Base-by-base conservation (phyloP, 2,888 invertebrate genomes). In the Pollenia angustigena region DNA sequence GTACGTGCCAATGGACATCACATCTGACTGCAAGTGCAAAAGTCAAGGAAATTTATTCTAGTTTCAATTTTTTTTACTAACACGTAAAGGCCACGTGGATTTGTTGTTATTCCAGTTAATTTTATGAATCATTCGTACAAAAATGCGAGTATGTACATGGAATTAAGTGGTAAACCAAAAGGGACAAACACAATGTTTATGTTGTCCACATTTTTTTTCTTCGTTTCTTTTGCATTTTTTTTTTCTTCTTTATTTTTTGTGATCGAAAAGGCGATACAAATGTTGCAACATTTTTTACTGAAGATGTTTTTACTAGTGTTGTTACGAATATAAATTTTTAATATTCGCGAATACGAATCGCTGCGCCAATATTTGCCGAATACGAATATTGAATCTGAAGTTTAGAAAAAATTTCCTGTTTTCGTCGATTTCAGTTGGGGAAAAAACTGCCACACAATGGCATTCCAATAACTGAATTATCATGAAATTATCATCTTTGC, bases 31-130 rank as follows among this genome's bases (percentile, higher is more conserved):
- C 23, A 11, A 14, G 50, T 4, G 12, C 16, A 54, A 3, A 32
- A 12, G 23, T 32, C 10, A 56, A 56, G 66, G 66, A 66, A 44
- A 32, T 32, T 66, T 14, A 9, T 16, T 42, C 42, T 56, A 50
- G 62, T 76, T 76, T 68, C 9, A 23, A 62, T 52, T 64, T 64
- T 23, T 18, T 7, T 11, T 40, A 4, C 14, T 69, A 50, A 18
- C 58, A 69, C 48, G 79, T 60, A 23, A 3, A 50, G n/a, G 42
- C 42, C 68, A 79, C 58, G 79, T 69, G 69, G 69, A n/a, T 48
- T 40, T 50, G 4, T 18, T 1, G 6, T 16, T 6, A 14, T 76
- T 40, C 14, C 2, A 56, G n/a, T 10, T 12, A 8, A 56, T 56
- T 32, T 23, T 66, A 16, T 76, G 76, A 76, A 46, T 76, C 66